Conservation (phyloP, 2,888 invertebrate species). For the Chrysopilus asiliformis region DNA sequence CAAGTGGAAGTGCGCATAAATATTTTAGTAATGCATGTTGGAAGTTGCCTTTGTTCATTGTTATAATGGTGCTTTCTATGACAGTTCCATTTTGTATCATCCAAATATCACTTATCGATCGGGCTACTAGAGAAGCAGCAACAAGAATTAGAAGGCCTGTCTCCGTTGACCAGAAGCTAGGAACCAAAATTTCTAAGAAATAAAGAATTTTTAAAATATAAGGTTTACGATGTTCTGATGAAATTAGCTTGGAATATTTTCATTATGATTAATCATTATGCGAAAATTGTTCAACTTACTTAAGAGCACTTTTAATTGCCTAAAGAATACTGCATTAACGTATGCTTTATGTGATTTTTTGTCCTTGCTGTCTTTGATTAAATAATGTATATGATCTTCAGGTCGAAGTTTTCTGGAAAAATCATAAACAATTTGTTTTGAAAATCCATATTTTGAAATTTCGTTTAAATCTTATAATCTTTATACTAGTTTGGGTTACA, state of each 20-base stretch:
- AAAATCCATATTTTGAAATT: not conserved
- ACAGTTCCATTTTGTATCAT: slow-evolving; percentile 89
- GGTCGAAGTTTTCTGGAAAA: slow-evolving; percentile 40
- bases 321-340: slow-evolving; percentile 60
- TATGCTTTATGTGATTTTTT: slow-evolving; percentile 52
- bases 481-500: too few relatives aligned
- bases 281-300: too few relatives aligned
- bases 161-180: slow-evolving; percentile 65
- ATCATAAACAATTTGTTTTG: not conserved
- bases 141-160: slow-evolving; percentile 57
- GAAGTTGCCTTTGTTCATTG: slow-evolving; percentile 69
- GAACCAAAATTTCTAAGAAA: slow-evolving; percentile 53
- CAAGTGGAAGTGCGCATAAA: slow-evolving; percentile 75
- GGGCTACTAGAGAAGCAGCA: slow-evolving; percentile 66
- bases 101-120: slow-evolving; percentile 95
- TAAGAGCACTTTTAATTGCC: slow-evolving; percentile 52
- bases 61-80: slow-evolving; percentile 89
- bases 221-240: too few relatives aligned
- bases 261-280: too few relatives aligned
- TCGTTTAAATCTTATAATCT: too few relatives aligned
- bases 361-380: slow-evolving; percentile 57
- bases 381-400: slow-evolving; percentile 63
- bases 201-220: too few relatives aligned
- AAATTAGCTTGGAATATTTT: too few relatives aligned
- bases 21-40: slow-evolving; percentile 60